Evolutionary conservation across 1,140 invertebrate species (phyloP).

Genomic region (Drosophila neocordata): DNA sequence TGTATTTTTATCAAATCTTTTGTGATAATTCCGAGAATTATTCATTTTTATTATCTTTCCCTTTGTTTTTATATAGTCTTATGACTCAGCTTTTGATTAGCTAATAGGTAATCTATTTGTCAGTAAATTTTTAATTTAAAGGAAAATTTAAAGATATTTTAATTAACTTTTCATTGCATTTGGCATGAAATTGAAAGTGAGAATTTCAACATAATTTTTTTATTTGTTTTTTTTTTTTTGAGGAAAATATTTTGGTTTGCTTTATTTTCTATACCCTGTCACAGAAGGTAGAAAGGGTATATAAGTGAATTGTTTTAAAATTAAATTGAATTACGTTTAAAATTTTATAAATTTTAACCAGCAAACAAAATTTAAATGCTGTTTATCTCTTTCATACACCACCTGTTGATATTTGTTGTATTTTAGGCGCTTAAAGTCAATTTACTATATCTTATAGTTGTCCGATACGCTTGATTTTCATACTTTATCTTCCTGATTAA

Average conservation of each 20-base stretch:
- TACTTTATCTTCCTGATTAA: no score
- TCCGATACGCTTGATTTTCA: no score
- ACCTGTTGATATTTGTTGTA: no score
- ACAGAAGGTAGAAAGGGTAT: background rate
- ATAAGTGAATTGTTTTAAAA: no score
- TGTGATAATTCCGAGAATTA: background rate
- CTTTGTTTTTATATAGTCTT: background rate
- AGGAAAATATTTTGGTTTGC: background rate
- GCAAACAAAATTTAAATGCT: no score
- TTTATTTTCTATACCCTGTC: background rate
- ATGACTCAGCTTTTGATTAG: background rate
- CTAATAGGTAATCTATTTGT: background rate
- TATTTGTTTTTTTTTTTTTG: background rate
- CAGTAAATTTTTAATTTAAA: background rate
- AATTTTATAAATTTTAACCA: no score
- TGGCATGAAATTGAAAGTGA: background rate
- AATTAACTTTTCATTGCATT: conserved; percentile 5
- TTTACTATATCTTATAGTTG: no score
- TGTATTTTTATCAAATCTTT: background rate
- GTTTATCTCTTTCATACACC: no score
- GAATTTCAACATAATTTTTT: conserved; percentile 4
- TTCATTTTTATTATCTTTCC: background rate
- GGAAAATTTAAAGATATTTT: background rate
- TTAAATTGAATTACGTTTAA: no score
- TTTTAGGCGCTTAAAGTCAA: no score